These are phyloP conservation scores for Glossophaga mutica DNA, from an alignment of 2,797 vertebrate genomes.

Conservation along the genomic window DNA sequence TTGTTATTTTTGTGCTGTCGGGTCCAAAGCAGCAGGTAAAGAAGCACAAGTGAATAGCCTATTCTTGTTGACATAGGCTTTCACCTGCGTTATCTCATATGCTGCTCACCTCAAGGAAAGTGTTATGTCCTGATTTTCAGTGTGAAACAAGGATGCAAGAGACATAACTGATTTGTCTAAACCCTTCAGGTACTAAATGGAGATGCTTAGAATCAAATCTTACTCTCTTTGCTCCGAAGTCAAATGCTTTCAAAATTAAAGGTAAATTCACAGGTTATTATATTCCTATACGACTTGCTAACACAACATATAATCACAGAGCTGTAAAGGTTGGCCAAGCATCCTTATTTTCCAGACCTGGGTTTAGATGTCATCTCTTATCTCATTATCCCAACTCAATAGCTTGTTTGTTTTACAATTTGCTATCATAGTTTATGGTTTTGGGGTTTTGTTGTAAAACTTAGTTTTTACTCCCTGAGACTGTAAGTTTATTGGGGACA, in stretches of 20 bases:
- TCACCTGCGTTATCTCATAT: neutral
- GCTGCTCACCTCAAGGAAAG: neutral
- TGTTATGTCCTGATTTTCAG: neutral
- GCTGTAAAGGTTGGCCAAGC: neutral
- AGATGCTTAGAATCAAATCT: neutral
- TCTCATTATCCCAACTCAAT: neutral
- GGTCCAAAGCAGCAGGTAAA: neutral
- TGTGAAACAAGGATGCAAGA: neutral
- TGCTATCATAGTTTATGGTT: neutral
- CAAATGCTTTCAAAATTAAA: conserved; percentile 20
- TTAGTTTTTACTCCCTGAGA: neutral
- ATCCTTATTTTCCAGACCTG: neutral
- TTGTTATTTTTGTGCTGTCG: neutral
- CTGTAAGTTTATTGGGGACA: neutral
- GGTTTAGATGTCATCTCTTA: neutral
- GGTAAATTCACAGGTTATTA: neutral
- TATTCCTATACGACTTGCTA: neutral
- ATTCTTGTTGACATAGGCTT: neutral
- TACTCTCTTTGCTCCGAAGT: neutral
- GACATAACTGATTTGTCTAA: neutral
- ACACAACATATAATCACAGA: neutral
- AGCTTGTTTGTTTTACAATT: neutral
- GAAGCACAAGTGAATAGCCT: neutral
- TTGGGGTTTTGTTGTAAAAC: neutral
- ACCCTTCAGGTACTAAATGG: neutral